Conservation (phyloP, 2,888 invertebrate genomes). For the Ptychoptera albimana region DNA sequence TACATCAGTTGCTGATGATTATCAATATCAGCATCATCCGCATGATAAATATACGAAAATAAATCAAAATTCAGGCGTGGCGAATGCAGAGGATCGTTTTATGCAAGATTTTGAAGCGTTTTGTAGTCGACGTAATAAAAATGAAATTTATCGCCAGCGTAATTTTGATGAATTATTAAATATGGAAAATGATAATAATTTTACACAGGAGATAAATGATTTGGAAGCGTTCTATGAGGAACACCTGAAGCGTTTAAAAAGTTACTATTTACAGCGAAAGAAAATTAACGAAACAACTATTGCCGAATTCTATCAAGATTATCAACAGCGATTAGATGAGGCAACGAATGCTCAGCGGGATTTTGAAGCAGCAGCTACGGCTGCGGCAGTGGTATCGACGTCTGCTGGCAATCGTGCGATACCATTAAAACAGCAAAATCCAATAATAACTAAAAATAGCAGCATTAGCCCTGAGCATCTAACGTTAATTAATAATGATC, state of each 20-base stretch:
- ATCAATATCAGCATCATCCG: background rate
- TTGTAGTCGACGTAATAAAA: conserved; percentile 13
- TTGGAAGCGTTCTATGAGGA: conserved; percentile 17
- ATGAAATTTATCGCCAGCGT: conserved; percentile 9
- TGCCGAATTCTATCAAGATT: conserved; percentile 13
- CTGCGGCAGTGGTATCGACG: background rate
- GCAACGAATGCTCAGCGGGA: too few species aligned
- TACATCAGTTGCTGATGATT: background rate
- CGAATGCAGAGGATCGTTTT: conserved; percentile 10
- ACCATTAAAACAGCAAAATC: background rate
- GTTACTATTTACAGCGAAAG: conserved; percentile 15
- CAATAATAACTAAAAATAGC: too few species aligned
- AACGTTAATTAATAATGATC: conserved; percentile 7
- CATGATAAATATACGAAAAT: conserved; percentile 5
- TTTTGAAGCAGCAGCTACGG: background rate
- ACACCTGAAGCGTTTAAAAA: conserved; percentile 15
- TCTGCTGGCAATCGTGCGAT: background rate
- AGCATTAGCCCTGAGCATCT: background rate
- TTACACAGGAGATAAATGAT: conserved; percentile 15
- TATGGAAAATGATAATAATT: conserved; percentile 10
- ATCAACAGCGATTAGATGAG: too few species aligned
- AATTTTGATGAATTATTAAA: conserved; percentile 6
- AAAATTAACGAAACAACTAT: conserved; percentile 15
- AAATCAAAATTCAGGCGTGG: background rate
- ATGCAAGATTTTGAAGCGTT: conserved; percentile 16